Percentiles rank a stretch among this genome's conserved stretches.
phyloP scores from a whole-genome alignment of 2,797 vertebrate species.

The Glyptemys insculpta region DNA sequence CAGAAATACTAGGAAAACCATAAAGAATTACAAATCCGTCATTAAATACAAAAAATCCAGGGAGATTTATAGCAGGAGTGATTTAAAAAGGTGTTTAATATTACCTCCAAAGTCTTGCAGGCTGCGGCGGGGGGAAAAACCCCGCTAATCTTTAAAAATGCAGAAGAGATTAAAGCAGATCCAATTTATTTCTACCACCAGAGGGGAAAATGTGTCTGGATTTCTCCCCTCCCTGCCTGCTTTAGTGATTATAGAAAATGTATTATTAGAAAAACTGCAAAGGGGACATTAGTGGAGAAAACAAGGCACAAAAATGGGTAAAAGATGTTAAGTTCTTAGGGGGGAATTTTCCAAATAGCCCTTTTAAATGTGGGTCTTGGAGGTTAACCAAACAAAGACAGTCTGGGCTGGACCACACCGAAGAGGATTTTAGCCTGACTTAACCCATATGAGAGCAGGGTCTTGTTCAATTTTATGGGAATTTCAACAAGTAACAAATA shows the following conservation, averaged over 20 bases:
- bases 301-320: constrained; percentile 76
- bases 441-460: constrained; percentile 85
- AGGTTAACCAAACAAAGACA: constrained; percentile 96
- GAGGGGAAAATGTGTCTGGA: not conserved
- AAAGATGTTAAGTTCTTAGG: constrained; percentile 82
- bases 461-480: constrained; percentile 90
- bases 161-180: constrained; percentile 16
- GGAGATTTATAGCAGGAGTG: not conserved
- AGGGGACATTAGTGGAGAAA: constrained; percentile 33
- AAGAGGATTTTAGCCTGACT: constrained; percentile 88
- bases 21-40: not conserved
- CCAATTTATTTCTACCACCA: not conserved
- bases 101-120: not conserved
- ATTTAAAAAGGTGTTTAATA: constrained; percentile 26
- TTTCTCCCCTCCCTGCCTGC: not conserved
- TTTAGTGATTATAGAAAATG: constrained; percentile 44
- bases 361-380: constrained; percentile 89
- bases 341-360: constrained; percentile 86
- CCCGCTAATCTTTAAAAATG: constrained; percentile 16
- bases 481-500: constrained; percentile 85
- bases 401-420: constrained; percentile 93
- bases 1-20: not conserved
- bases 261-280: not conserved
- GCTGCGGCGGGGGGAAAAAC: not conserved
- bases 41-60: not conserved